Percentiles rank a stretch among this genome's conserved stretches.
phyloP scores from a whole-genome alignment of 64 coral and sea anemone genomes.

The Trachythela sp. region DNA sequence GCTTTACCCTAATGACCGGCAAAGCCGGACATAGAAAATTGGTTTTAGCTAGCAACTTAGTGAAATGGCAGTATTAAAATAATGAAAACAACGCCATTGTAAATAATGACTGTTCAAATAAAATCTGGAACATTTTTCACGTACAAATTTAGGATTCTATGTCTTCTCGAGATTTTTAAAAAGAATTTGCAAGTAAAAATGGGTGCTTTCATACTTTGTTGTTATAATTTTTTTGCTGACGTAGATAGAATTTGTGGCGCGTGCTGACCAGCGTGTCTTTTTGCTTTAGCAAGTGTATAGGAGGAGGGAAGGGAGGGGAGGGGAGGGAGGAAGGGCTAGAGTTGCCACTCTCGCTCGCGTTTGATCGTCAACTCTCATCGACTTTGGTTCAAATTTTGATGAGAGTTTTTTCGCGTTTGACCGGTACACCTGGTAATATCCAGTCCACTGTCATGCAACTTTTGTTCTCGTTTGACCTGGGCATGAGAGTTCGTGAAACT shows the following conservation, averaged over 20 bases:
- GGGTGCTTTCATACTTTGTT: slow-evolving; percentile 4
- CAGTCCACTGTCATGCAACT: no score
- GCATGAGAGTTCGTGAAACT: no score
- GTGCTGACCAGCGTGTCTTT: background rate
- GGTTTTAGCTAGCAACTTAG: slow-evolving; percentile 19
- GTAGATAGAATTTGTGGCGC: background rate
- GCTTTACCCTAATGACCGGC: slow-evolving; percentile 8
- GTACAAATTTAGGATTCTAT: background rate
- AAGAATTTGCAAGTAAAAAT: background rate
- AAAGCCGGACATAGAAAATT: background rate
- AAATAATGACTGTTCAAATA: slow-evolving; percentile 22
- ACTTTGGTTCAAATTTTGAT: no score
- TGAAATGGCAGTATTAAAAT: background rate
- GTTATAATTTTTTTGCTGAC: background rate
- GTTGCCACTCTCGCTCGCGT: no score
- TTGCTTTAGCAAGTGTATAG: no score
- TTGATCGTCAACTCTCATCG: no score
- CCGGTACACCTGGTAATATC: no score
- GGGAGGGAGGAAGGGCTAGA: no score
- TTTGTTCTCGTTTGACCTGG: no score
- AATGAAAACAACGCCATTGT: background rate
- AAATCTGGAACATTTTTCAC: slow-evolving; percentile 14
- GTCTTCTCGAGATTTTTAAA: slow-evolving; percentile 7
- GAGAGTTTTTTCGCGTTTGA: no score
- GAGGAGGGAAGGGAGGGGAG: no score